phyloP scores from a whole-genome alignment of 2,113 vertebrate species.

The Psittacula cyanocephala region DNA sequence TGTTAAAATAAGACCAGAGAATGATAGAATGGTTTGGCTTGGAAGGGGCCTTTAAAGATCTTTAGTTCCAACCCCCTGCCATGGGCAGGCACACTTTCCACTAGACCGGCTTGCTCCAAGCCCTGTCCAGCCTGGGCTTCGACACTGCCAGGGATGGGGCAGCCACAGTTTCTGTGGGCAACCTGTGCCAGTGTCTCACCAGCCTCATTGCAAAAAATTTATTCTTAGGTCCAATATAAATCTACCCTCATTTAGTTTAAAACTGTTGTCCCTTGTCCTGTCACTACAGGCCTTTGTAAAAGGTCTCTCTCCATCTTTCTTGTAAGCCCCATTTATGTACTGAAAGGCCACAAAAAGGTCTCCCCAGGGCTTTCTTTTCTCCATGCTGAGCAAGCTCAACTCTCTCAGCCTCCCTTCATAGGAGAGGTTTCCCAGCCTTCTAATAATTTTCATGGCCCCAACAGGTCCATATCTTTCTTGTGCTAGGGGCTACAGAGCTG shows the following conservation, averaged over 20 bases:
- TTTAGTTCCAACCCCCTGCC: neutral
- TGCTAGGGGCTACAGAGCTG: neutral
- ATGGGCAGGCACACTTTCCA: neutral
- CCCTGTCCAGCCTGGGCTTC: neutral
- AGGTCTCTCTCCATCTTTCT: neutral
- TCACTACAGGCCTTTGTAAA: neutral
- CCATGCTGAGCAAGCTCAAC: neutral
- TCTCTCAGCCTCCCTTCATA: neutral
- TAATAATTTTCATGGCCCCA: neutral
- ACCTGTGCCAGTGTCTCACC: neutral
- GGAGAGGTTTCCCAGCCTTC: neutral
- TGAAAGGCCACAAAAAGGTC: neutral
- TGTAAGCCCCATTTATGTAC: neutral
- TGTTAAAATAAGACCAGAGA: neutral
- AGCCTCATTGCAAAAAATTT: neutral
- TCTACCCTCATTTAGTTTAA: neutral
- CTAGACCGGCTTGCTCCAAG: neutral
- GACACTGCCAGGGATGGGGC: neutral
- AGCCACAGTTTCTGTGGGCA: neutral
- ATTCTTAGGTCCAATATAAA: neutral
- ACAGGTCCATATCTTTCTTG: neutral
- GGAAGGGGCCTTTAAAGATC: neutral
- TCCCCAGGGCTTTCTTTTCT: neutral
- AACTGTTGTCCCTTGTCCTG: neutral
- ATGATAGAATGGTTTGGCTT: neutral